Evolutionary conservation across 2,888 invertebrate species (phyloP), one percentile per base, ranked within the genome.

Genomic region (Platerodrilus igneus): DNA sequence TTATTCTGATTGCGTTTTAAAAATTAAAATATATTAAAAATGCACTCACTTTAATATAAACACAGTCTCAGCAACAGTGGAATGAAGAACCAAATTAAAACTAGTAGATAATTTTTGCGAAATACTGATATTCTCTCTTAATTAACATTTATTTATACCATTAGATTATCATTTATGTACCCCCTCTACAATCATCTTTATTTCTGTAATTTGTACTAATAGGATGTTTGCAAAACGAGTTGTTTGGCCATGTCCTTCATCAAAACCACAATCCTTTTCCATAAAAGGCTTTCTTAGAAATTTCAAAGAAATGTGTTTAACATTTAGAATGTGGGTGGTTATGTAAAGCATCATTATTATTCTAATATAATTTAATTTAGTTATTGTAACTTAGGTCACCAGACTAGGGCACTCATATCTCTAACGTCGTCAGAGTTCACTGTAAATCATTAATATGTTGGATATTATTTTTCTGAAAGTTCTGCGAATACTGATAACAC

Each of bases 111-210:
- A 27, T 22, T 43, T 35, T 39, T 27, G 39, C 34, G 7, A 26
- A 39, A 29, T 23, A 39, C 42, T 42, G 33, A 37, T 33, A 27
- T 29, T 28, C 20, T 41, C 43, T 32, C 17, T 40, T 30, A 30
- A 34, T 30, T 29, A 34, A 30, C 41, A 45, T 41, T 45, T 41
- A 45, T 45, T 45, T 45, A 45, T 45, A 45, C 37, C 41, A 32
- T 32, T 41, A 40, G 37, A 45, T 45, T 45, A 45, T 45, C 45
- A 45, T 45, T 41, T 28, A 33, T 33, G 37, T 34, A 33, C 40
- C 45, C 44, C 45, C 30, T 33, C 36, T 29, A 26, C 34, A 21
- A 34, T 10, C 25, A 15, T 19, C 15, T 13, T 9, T 31, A 36
- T 20, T 35, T 34, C 28, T 29, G 40, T 23, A 23, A 33, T 28